Evolutionary conservation across 1,140 invertebrate genomes (phyloP), one percentile per base, ranked within the genome.

Genomic region (Ceratina japonica): DNA sequence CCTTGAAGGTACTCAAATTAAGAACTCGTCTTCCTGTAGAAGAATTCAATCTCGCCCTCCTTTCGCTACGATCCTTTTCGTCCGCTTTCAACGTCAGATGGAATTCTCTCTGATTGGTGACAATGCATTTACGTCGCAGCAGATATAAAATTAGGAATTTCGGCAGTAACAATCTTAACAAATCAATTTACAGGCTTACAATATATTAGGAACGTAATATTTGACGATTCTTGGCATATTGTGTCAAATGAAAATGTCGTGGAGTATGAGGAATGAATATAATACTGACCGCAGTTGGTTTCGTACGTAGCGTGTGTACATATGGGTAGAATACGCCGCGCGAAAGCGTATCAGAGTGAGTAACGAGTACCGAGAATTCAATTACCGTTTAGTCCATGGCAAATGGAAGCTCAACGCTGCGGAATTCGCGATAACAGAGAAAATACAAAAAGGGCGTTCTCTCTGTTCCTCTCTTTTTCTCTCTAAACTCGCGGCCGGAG

Each of bases 391-490:
- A 78, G 75, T 69, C 63, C 62, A 75, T 66, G 70, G 72, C 71
- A 71, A 63, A 69, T 80, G 73, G 83, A 75, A 72, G 83, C 84
- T 69, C 81, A 66, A 69, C 84, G 81, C 70, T 72, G 65, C 81
- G 81, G 84, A 86, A 86, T 85, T 86, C 73, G 80, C 83, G 84
- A 86, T 86, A 86, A 86, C 62, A 54, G 71, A 31, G 59, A 72
- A 69, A 75, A 75, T 76, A 76, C 61, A 82, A 81, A 85, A 85
- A 82, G 83, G 85, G 62, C 79, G 70, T 82, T 79, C 75, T 85
- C 83, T 80, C 72, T 62, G 70, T 59, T 22, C 80, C 75, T 44
- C 37, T 8, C 37, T 44, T 44, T 31, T 31, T 31, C 27, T 31
- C 27, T 59, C 44, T 79, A 85, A 85, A 63, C 51, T 66, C 49